Conservation (phyloP, 1,140 invertebrate species). For the Zelostemma sp. region DNA sequence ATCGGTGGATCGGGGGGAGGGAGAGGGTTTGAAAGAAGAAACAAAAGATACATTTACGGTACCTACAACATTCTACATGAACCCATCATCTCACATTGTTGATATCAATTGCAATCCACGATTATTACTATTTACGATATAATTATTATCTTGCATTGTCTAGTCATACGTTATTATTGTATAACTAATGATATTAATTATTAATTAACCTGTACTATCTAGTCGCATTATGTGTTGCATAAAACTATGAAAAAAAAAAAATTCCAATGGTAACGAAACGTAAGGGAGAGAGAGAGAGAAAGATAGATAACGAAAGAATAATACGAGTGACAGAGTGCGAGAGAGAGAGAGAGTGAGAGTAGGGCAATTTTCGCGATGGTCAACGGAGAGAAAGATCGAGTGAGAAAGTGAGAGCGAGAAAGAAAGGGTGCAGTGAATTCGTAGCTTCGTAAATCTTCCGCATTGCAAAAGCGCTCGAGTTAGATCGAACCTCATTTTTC, state of each 20-base stretch:
- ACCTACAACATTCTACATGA: constrained; percentile 60
- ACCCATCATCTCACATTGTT: constrained; percentile 68
- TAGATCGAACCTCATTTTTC: too few species aligned
- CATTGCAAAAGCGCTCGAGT: too few species aligned
- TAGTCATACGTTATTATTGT: constrained; percentile 72
- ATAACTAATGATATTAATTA: constrained; percentile 71
- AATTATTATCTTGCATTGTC: constrained; percentile 72
- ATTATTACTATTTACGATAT: constrained; percentile 72
- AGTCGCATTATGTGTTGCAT: constrained; percentile 71
- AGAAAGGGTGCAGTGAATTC: constrained; percentile 43
- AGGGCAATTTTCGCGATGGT: constrained; percentile 34
- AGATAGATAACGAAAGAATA: constrained; percentile 27
- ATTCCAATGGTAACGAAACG: constrained; percentile 40
- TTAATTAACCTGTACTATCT: constrained; percentile 71
- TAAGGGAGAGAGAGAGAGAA: constrained; percentile 43
- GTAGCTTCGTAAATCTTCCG: constrained; percentile 24
- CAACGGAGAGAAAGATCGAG: constrained; percentile 25
- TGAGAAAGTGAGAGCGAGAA: constrained; percentile 24
- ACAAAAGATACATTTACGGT: constrained; percentile 42
- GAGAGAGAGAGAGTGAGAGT: too few species aligned
- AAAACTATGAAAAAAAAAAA: constrained; percentile 52
- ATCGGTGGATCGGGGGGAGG: neutral
- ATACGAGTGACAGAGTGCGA: constrained; percentile 40
- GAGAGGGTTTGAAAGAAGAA: constrained; percentile 15
- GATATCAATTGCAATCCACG: constrained; percentile 71